phyloP scores from a whole-genome alignment of 2,888 invertebrate genomes.

The Thymelicus lineola region DNA sequence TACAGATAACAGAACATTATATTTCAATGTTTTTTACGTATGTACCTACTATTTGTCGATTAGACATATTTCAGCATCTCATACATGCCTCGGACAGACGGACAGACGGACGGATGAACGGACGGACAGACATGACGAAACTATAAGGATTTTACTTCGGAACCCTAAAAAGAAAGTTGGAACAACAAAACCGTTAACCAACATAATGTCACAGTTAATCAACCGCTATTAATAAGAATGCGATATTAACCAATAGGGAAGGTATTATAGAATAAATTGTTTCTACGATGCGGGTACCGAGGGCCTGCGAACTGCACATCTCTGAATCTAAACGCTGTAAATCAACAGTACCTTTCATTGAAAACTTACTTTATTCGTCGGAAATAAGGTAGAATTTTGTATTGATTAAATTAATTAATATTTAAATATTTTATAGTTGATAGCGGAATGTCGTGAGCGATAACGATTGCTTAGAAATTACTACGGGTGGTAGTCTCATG shows the following conservation, averaged over 20 bases:
- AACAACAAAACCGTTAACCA: slow-evolving; percentile 76
- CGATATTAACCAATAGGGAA: slow-evolving; percentile 77
- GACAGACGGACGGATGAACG: too few species aligned
- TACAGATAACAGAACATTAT: too few species aligned
- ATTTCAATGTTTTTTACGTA: too few species aligned
- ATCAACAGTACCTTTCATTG: slow-evolving; percentile 41
- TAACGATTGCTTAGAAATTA: slow-evolving; percentile 58
- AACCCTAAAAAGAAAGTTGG: slow-evolving; percentile 10
- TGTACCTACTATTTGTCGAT: too few species aligned
- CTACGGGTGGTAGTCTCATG: slow-evolving; percentile 55
- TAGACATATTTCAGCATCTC: too few species aligned
- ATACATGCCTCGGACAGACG: too few species aligned
- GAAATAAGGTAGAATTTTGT: slow-evolving; percentile 39
- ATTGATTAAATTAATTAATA: slow-evolving; percentile 27
- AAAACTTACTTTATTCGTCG: slow-evolving; percentile 52
- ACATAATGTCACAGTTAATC: slow-evolving; percentile 66
- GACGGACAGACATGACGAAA: too few species aligned
- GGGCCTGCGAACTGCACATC: slow-evolving; percentile 50
- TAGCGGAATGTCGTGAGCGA: slow-evolving; percentile 66
- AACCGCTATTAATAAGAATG: slow-evolving; percentile 73
- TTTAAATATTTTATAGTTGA: slow-evolving; percentile 62
- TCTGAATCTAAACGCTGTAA: slow-evolving; percentile 49
- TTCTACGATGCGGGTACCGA: slow-evolving; percentile 76
- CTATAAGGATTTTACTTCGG: too few species aligned
- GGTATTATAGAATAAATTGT: slow-evolving; percentile 74